Evolutionary conservation across 2,797 vertebrate species (phyloP), one percentile per base, ranked within the genome.

Genomic region (Channallabes apus): DNA sequence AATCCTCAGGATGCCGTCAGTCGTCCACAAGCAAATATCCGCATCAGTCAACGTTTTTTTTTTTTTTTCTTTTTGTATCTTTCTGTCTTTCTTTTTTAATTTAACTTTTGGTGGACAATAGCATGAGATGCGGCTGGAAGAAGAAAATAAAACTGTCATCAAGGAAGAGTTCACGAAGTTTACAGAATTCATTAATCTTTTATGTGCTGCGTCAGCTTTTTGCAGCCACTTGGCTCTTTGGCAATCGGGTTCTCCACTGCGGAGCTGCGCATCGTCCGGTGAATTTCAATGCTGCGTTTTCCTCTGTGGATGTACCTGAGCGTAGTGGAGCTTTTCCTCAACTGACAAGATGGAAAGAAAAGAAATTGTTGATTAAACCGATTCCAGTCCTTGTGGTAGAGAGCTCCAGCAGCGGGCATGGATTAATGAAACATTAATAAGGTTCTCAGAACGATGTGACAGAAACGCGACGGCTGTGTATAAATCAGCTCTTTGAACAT

Each of bases 341-440:
- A 38, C 91, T 90, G 90, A 87, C 89, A 20, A 88, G 91, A 89
- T 90, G 92, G 91, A 93, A 91, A 93, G 91, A 88, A 87, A 90
- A 91, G 87, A 93, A 92, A 92, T 92, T 90, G 93, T 93, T 94
- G 93, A 94, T 95, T 94, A 94, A 94, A 94, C 91, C 92, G 91
- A 92, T 92, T 91, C 89, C 87, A 62, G 90, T 91, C 85, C 3
- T 82, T 88, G 88, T 72, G 89, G 93, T 90, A 93, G 76, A 82
- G 89, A 90, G 79, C 87, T 85, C 89, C 90, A 90, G 29, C 89
- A 90, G 92, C 90, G 91, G 90, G 85, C 88, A 80, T 82, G 90
- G 89, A 91, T 94, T 93, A 92, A 93, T 95, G 91, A 93, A 91
- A 91, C 88, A 89, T 80, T 91, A 93, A 89, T 89, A 89, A 90